A percentile compares a stretch with the other conserved stretches of the same genome.
Evolutionary conservation across 2,888 invertebrate species (phyloP).

Genomic region (Zootermopsis nevadensis): DNA sequence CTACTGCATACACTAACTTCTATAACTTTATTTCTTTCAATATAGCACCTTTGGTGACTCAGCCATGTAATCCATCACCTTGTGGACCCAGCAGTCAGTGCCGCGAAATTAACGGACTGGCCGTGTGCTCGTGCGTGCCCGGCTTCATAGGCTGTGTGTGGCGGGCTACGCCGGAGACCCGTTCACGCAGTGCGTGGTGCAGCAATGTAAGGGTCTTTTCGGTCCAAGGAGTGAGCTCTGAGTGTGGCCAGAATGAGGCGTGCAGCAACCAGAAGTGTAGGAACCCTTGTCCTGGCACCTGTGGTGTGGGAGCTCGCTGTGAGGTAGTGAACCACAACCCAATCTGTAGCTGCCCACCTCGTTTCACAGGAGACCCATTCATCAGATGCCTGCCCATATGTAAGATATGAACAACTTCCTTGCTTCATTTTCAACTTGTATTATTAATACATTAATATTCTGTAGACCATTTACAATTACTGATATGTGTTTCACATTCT

Average conservation of each 20-base stretch:
- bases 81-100: conserved; percentile 70
- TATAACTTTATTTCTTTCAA: conserved; percentile 74
- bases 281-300: conserved; percentile 82
- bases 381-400: conserved; percentile 70
- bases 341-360: conserved; percentile 78
- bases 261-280: conserved; percentile 84
- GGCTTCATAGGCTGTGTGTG: conserved; percentile 68
- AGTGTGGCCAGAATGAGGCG: conserved; percentile 79
- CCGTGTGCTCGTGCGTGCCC: conserved; percentile 65
- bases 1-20: conserved; percentile 61
- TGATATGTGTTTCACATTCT: conserved; percentile 1
- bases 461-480: conserved; percentile 17
- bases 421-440: conserved; percentile 13
- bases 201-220: conserved; percentile 61
- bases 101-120: conserved; percentile 64
- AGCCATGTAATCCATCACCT: conserved; percentile 59
- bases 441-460: neutral
- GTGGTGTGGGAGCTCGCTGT: conserved; percentile 78
- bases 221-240: conserved; percentile 80
- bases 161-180: conserved; percentile 74
- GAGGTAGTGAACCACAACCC: conserved; percentile 82
- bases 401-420: conserved; percentile 61
- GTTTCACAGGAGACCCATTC: conserved; percentile 81
- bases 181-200: conserved; percentile 64
- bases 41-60: conserved; percentile 54